phyloP scores from a whole-genome alignment of 2,888 invertebrate species.

The Apamea crenata region DNA sequence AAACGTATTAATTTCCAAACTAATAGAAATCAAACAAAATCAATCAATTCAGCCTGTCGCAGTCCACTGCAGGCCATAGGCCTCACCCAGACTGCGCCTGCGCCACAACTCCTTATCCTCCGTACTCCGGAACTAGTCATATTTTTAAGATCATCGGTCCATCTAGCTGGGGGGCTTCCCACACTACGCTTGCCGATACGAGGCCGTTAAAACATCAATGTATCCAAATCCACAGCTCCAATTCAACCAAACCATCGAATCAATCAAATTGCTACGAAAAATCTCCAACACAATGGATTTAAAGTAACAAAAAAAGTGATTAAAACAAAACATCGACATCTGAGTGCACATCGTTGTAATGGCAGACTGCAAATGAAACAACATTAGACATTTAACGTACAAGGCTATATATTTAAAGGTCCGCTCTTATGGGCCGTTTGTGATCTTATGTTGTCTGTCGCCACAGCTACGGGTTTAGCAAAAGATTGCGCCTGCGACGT shows the following conservation, averaged over 20 bases:
- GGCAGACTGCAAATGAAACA: conserved; percentile 83
- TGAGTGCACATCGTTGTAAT: conserved; percentile 74
- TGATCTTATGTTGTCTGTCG: conserved; percentile 89
- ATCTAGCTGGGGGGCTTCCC: neutral
- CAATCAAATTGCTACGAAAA: conserved; percentile 45
- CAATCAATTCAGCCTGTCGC: neutral
- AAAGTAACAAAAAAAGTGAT: conserved; percentile 57
- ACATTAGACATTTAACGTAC: conserved; percentile 87
- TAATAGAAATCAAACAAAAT: neutral
- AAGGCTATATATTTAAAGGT: conserved; percentile 87
- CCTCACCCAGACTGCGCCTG: neutral
- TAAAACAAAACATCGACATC: conserved; percentile 68
- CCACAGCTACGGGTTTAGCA: conserved; percentile 84
- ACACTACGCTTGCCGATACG: neutral
- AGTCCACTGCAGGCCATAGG: neutral
- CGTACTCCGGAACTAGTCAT: neutral
- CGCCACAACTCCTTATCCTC: neutral
- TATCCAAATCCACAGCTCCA: neutral
- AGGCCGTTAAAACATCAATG: neutral
- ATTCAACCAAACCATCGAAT: conserved; percentile 11
- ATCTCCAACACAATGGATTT: conserved; percentile 40
- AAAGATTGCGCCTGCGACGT: conserved; percentile 81
- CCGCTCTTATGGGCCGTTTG: conserved; percentile 84
- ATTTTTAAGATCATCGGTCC: neutral
- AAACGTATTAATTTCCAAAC: neutral